These are phyloP conservation scores for Campoletis sonorensis DNA, from an alignment of 1,140 invertebrate species.

Conservation along the genomic window DNA sequence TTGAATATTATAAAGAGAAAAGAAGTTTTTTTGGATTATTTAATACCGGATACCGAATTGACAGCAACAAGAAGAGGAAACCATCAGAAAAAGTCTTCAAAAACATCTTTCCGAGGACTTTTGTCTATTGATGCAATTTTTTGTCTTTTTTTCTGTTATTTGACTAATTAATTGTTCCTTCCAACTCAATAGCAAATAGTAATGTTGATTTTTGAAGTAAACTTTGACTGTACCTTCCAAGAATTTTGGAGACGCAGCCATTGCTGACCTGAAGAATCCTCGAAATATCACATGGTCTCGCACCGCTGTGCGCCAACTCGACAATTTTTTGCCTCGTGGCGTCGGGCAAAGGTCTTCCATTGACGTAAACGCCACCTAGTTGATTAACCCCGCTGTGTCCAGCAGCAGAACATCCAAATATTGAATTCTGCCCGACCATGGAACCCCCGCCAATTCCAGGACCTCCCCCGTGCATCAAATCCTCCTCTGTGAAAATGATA, in stretches of 20 bases:
- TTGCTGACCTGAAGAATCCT: constrained; percentile 97
- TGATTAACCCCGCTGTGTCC: constrained; percentile 99
- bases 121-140: too few relatives aligned
- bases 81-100: too few relatives aligned
- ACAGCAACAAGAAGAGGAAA: too few relatives aligned
- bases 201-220: too few relatives aligned
- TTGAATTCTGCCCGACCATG: constrained; percentile 79
- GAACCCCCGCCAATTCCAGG: constrained; percentile 72
- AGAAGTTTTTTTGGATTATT: too few relatives aligned
- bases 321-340: constrained; percentile 98
- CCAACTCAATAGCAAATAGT: not conserved
- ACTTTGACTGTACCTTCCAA: constrained; percentile 87
- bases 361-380: constrained; percentile 98
- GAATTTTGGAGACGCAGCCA: constrained; percentile 96
- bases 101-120: too few relatives aligned
- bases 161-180: not conserved
- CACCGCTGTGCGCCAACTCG: constrained; percentile 97
- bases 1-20: too few relatives aligned
- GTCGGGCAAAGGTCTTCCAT: constrained; percentile 97
- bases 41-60: too few relatives aligned
- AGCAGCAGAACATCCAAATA: constrained; percentile 87
- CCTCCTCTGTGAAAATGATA: constrained; percentile 73
- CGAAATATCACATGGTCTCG: constrained; percentile 98
- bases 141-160: not conserved
- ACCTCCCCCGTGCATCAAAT: constrained; percentile 75